Evolutionary conservation across 1,140 invertebrate genomes (phyloP), one percentile per base, ranked within the genome.

Genomic region (Alviniconcha marisindica): DNA sequence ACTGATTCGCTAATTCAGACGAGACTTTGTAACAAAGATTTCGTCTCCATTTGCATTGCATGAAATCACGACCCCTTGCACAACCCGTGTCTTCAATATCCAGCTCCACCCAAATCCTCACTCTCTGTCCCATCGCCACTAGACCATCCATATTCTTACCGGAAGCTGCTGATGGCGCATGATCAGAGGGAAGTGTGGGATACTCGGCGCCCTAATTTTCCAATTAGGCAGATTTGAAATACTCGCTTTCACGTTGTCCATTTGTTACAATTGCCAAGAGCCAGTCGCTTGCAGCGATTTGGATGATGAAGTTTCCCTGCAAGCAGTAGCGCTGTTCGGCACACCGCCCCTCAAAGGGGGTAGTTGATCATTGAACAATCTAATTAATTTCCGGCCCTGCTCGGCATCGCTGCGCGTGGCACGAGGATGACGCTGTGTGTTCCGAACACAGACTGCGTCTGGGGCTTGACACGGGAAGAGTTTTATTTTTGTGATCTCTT

Each of bases 351-450:
- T 80, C 78, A 80, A 80, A 80, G 78, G 69, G 78, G 69, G 36
- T 42, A 66, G 54, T 69, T 80, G 28, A 66, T 80, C 78, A 80
- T 63, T 28, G 78, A 60, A 80, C 78, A 80, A 80, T 80, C 78
- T 80, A 80, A 80, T 80, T 80, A 80, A 80, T 80, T 80, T 80
- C 78, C 78, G 78, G 56, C 78, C 5, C 42, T 44, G 78, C 56
- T 44, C 56, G 40, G 78, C 78, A 40, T 42, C 33, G 60, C 56
- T 63, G 78, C 78, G 60, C 78, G 12, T 69, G 78, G 36, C 56
- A 40, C 56, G 78, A 21, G 15, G 56, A 66, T 66, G 78, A 63
- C 56, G 78, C 69, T 24, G 69, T 18, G 40, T 80, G 1, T 12
- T 3, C 31, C 38, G 63, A 12, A 36, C 21, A 24, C 15, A 24